These are phyloP conservation scores for Ridgeia piscesae DNA, from an alignment of 1,140 invertebrate species.

Conservation along the genomic window DNA sequence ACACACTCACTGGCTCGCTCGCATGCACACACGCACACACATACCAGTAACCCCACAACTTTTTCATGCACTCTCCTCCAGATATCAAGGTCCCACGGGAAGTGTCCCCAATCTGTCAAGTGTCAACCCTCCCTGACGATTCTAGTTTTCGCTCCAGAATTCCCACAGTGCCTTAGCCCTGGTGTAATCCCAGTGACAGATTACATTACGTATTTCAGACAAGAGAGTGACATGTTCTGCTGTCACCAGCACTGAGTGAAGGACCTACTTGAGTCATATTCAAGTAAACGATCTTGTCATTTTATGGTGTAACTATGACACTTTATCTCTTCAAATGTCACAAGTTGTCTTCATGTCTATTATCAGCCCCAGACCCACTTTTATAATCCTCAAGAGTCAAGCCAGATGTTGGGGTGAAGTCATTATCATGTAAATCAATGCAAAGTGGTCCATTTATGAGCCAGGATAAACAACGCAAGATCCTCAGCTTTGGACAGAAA, in stretches of 20 bases:
- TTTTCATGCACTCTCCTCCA: not conserved
- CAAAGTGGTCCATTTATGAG: not conserved
- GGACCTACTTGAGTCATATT: not conserved
- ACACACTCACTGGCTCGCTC: too few relatives aligned
- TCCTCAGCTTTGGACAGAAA: not conserved
- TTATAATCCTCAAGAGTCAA: not conserved
- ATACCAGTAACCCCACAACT: not conserved
- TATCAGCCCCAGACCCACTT: not conserved
- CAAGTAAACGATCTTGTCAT: not conserved
- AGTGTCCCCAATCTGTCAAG: not conserved
- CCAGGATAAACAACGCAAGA: not conserved
- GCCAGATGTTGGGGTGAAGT: not conserved
- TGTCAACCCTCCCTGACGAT: not conserved
- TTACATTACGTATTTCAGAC: not conserved
- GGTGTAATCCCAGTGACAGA: not conserved
- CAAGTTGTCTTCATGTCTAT: not conserved
- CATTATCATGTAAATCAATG: not conserved
- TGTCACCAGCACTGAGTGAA: not conserved
- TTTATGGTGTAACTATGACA: not conserved
- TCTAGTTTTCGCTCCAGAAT: not conserved
- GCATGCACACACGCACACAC: not conserved
- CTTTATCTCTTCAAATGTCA: not conserved
- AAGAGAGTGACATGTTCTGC: not conserved
- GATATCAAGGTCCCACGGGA: not conserved
- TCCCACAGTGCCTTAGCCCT: not conserved